Evolutionary conservation across 1,140 invertebrate genomes (phyloP), one percentile per base, ranked within the genome.

Genomic region (Calycopis cecrops): DNA sequence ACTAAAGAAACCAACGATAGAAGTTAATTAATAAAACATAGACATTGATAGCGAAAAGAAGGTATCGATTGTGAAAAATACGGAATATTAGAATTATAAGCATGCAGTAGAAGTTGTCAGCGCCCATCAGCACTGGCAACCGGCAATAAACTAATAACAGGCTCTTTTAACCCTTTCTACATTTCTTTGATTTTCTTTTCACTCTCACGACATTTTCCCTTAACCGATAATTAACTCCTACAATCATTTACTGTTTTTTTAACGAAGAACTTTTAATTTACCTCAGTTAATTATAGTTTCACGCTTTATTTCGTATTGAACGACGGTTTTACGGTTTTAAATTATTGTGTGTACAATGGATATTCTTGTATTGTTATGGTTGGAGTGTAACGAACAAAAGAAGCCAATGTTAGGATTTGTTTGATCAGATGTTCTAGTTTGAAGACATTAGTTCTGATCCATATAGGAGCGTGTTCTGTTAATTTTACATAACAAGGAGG

Each of bases 111-210:
- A 52, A 64, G 58, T 61, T 62, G 69, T 67, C 71, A 69, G 55
- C 70, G 70, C 64, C 71, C 55, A 67, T 83, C 77, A 67, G 57
- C 62, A 63, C 54, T 60, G 69, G 69, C 68, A 79, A 65, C 68
- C 55, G 60, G 65, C 69, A 76, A 76, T 75, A 73, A 67, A 69
- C 57, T 85, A 85, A 85, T 85, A 73, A 83, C 64, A 85, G 79
- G 67, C 63, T 59, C 57, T 52, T 60, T 57, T 55, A 60, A 71
- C 63, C 69, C 71, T 67, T 76, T 71, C 72, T 63, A 69, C 57
- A 52, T 72, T 80, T 80, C 76, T 83, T 85, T 83, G 82, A 85
- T 85, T 83, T 28, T 84, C 63, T 66, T 74, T 68, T 50, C 52
- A 57, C 50, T 52, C 49, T 50, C 56, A 65, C 59, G 59, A 58